Evolutionary conservation across 2,113 vertebrate species (phyloP), one percentile per base, ranked within the genome.

Genomic region (Puntigrus tetrazona): DNA sequence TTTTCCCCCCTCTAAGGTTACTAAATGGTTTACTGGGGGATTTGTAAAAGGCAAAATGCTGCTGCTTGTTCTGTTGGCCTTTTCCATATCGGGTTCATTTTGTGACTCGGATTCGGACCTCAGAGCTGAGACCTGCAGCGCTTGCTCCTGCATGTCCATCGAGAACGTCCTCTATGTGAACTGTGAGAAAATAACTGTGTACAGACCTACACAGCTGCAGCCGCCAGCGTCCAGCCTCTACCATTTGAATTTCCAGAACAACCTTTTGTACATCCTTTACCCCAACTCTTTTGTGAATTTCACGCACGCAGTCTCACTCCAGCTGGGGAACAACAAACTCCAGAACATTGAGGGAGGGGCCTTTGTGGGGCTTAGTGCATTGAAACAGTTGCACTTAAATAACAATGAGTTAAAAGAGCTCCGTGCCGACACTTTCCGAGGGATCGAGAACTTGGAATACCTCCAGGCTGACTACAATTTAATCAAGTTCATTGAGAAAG

Each of bases 391-490:
- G 92, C 98, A 99, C 93, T 94, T 99, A 92, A 99, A 99, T 94
- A 99, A 99, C 94, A 99, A 99, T 81, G 97, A 99, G 95, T 94
- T 99, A 89, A 99, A 97, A 93, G 94, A 97, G 90, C 95, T 99
- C 86, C 94, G 96, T 78, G 97, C 97, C 72, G 97, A 99, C 95
- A 98, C 97, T 91, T 99, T 99, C 91, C 93, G 96, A 92, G 97
- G 98, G 88, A 97, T 99, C 89, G 98, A 99, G 93, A 99, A 98
- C 94, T 94, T 99, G 97, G 98, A 99, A 93, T 99, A 99, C 93
- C 97, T 99, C 92, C 98, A 99, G 94, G 97, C 97, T 86, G 98
- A 99, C 96, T 99, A 99, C 95, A 99, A 99, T 94, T 95, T 99
- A 95, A 99, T 99, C 90, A 98, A 97, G 94, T 97, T 96, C 94